Base-by-base conservation (phyloP, 2,888 invertebrate species). In the Dendrolimus houi region DNA sequence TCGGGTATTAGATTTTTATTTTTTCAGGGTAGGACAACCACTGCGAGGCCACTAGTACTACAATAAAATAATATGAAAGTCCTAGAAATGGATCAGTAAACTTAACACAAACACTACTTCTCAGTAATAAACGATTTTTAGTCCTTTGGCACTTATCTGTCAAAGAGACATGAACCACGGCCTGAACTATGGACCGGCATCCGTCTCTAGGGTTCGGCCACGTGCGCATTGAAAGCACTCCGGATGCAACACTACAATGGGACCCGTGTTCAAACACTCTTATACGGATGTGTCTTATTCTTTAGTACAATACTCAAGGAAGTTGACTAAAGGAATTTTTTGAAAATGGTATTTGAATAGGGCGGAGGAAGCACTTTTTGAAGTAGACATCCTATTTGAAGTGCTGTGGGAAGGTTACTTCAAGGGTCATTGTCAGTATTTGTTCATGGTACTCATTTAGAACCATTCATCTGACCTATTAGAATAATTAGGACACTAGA, bases 201-300 rank as follows among this genome's bases (percentile, higher is more conserved):
- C 85, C 85, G 83, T 79, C 78, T 81, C 77, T 79, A 72, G 74
- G 78, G 74, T 65, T 64, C 64, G 63, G 77, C 76, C 88, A 88
- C 87, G 88, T 89, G 88, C 75, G 81, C 71, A 67, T 71, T 88
- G 76, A 88, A 89, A 67, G 64, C 74, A 63, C 81, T 81, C 85
- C 87, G 86, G 87, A 86, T 85, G 81, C 79, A 68, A 69, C 71
- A 83, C 83, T 85, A 85, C 81, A 69, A 69, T 69, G 66, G 65
- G 64, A 47, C 9, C 47, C 47, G 67, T 67, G 68, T 70, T 69
- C 64, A 68, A 64, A 68, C 68, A 72, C 69, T 68, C 65, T 68
- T 63, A 59, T 62, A 63, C 68, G 64, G 63, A 65, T 65, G 68
- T 60, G 58, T 57, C 58, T 57, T 60, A 61, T 60, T 60, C 56